Conservation (phyloP, 2,797 vertebrate genomes). For the Oceanodroma leucorhoa region DNA sequence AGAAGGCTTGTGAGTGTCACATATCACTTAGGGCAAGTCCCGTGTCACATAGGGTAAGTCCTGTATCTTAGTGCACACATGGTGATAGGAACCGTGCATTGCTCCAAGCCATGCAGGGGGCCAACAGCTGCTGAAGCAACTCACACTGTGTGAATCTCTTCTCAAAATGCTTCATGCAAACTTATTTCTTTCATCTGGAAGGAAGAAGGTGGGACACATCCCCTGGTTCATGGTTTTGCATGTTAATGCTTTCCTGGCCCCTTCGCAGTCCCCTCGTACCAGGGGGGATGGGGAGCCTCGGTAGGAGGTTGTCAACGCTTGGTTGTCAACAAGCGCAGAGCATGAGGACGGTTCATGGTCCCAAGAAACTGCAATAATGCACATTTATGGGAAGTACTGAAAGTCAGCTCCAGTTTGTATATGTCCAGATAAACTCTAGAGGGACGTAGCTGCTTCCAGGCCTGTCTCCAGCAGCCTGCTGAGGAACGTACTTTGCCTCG, state of each 20-base stretch:
- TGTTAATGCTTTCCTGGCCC: neutral
- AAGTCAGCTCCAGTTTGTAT: neutral
- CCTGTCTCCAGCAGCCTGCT: neutral
- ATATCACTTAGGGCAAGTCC: neutral
- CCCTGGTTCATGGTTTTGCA: neutral
- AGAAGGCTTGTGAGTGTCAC: neutral
- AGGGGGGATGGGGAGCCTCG: fast-evolving
- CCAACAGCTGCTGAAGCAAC: neutral
- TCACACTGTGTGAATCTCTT: neutral
- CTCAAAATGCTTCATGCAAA: neutral
- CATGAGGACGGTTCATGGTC: neutral
- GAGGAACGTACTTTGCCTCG: neutral
- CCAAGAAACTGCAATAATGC: neutral
- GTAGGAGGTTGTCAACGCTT: neutral
- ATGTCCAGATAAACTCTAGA: neutral
- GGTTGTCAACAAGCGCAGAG: neutral
- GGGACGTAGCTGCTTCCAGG: neutral
- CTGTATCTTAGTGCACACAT: fast-evolving
- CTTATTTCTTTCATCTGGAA: neutral
- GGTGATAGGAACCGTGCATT: neutral
- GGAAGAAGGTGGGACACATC: neutral
- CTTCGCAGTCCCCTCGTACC: neutral
- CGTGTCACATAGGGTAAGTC: neutral
- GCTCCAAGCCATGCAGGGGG: neutral
- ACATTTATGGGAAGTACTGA: neutral